Evolutionary conservation across 1,140 invertebrate genomes (phyloP).

Genomic region (Nephila pilipes): DNA sequence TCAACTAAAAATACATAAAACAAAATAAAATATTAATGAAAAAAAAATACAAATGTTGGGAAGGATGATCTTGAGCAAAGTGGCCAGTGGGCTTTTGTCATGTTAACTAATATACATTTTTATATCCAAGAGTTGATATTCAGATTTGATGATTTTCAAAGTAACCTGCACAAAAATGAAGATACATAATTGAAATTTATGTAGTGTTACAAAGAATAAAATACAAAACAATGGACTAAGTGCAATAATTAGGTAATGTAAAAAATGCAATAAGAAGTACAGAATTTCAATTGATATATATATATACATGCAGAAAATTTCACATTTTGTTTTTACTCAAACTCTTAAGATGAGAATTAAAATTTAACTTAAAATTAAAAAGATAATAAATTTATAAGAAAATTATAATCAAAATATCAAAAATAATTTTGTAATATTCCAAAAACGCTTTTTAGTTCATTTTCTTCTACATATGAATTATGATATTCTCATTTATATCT

Average conservation of each 20-base stretch:
- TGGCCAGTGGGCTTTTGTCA: conserved; percentile 42
- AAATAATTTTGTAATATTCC: no score
- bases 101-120: conserved; percentile 47
- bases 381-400: no score
- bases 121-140: conserved; percentile 26
- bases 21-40: conserved; percentile 17
- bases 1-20: conserved; percentile 20
- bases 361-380: no score
- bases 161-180: conserved; percentile 42
- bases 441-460: no score
- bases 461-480: no score
- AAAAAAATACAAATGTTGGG: conserved; percentile 28
- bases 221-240: not conserved
- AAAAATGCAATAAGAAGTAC: no score
- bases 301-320: no score
- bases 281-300: no score
- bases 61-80: conserved; percentile 32
- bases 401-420: no score
- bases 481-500: no score
- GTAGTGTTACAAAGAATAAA: not conserved
- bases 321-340: no score
- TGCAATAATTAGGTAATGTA: not conserved
- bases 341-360: no score
- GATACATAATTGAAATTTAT: conserved; percentile 3
- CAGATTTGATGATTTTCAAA: conserved; percentile 30